Conservation (phyloP, 2,113 vertebrate species). For the Genyomyrus donnyi region DNA sequence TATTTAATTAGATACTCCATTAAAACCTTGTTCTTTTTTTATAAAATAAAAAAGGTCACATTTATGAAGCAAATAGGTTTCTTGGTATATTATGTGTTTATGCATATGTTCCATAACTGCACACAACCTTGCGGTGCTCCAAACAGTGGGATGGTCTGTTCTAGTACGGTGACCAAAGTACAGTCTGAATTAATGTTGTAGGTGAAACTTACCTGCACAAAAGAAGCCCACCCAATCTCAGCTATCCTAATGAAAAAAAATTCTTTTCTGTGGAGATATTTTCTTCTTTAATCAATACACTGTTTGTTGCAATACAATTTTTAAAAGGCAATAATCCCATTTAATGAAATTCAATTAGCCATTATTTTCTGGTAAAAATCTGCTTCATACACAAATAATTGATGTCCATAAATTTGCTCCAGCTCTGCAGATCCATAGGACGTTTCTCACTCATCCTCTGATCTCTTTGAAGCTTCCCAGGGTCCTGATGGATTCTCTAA, state of each 20-base stretch:
- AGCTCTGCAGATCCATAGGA: background rate
- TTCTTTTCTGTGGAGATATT: background rate
- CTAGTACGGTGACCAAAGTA: background rate
- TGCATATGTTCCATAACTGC: background rate
- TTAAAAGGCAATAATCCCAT: background rate
- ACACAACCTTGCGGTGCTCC: background rate
- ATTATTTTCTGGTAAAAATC: background rate
- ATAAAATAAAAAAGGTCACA: background rate
- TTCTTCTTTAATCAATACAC: background rate
- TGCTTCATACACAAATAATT: background rate
- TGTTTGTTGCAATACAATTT: background rate
- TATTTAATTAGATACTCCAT: conserved; percentile 17
- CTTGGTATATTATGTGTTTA: background rate
- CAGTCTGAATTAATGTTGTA: background rate
- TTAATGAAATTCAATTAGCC: background rate
- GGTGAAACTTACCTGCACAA: background rate
- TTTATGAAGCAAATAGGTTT: background rate
- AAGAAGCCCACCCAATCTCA: background rate
- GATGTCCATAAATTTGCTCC: background rate
- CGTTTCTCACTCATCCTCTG: background rate
- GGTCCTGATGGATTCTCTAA: background rate
- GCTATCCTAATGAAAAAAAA: background rate
- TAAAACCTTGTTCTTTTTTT: background rate
- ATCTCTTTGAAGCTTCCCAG: background rate
- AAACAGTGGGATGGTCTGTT: background rate